Evolutionary conservation across 2,888 invertebrate species (phyloP).

Genomic region (Pollenia labialis): DNA sequence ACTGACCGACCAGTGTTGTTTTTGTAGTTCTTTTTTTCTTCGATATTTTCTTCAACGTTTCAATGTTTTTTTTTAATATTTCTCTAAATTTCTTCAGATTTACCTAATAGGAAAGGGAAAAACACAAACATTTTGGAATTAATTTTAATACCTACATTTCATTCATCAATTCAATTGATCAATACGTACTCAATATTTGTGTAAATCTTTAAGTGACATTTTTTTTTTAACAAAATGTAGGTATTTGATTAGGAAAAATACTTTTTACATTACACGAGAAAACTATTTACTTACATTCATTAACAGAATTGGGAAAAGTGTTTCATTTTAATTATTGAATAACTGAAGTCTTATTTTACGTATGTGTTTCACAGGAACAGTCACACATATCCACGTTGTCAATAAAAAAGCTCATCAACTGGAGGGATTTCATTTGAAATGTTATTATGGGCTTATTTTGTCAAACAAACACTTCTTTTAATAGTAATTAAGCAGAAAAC

Average conservation of each 20-base stretch:
- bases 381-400: neutral
- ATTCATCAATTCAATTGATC: slow-evolving; percentile 32
- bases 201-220: slow-evolving; percentile 39
- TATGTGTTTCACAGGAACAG: neutral
- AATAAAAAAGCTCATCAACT: slow-evolving; percentile 19
- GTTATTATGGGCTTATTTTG: slow-evolving; percentile 4
- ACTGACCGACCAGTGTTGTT: slow-evolving; percentile 74
- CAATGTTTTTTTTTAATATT: slow-evolving; percentile 22
- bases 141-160: slow-evolving; percentile 42
- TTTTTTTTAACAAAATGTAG: neutral
- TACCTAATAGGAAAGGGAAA: neutral
- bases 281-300: no score
- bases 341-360: neutral
- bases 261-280: no score
- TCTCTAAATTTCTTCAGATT: no score
- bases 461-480: neutral
- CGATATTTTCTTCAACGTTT: slow-evolving; percentile 16
- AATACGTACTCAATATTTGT: slow-evolving; percentile 11
- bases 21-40: slow-evolving; percentile 41
- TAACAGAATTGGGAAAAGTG: neutral
- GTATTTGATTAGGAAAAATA: no score
- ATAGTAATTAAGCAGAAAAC: slow-evolving; percentile 1
- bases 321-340: slow-evolving; percentile 22
- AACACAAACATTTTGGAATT: slow-evolving; percentile 12
- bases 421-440: neutral